Conservation (phyloP, 2,888 invertebrate species). For the Nymphalis polychloros region DNA sequence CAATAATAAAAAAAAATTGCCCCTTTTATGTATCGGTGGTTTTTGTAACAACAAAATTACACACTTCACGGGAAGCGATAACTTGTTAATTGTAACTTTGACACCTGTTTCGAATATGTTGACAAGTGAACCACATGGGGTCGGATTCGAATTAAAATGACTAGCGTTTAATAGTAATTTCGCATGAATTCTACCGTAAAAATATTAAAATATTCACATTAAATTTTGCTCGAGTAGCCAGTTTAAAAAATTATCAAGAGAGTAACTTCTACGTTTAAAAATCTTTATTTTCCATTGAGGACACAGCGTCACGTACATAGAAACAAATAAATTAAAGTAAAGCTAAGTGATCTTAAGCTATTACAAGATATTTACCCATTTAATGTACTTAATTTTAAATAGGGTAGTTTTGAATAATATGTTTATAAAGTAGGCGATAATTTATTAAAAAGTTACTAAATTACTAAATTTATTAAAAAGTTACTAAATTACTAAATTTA, state of each 20-base stretch:
- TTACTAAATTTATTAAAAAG: no score
- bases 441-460: no score
- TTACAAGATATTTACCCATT: no score
- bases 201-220: not conserved
- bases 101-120: slow-evolving; percentile 59
- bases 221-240: not conserved
- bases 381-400: not conserved
- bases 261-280: not conserved
- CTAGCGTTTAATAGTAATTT: not conserved
- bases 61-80: slow-evolving; percentile 63
- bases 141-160: not conserved
- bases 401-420: not conserved
- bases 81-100: slow-evolving; percentile 70
- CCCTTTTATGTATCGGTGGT: slow-evolving; percentile 35
- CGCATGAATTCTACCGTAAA: not conserved
- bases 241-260: not conserved
- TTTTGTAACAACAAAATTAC: slow-evolving; percentile 42
- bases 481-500: no score
- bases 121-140: slow-evolving; percentile 24
- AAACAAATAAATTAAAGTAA: no score
- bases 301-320: not conserved
- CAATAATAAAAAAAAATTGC: slow-evolving; percentile 16
- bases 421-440: no score
- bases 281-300: not conserved
- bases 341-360: no score